These are phyloP conservation scores for Menidia menidia DNA, from an alignment of 2,797 vertebrate species.

Conservation along the genomic window DNA sequence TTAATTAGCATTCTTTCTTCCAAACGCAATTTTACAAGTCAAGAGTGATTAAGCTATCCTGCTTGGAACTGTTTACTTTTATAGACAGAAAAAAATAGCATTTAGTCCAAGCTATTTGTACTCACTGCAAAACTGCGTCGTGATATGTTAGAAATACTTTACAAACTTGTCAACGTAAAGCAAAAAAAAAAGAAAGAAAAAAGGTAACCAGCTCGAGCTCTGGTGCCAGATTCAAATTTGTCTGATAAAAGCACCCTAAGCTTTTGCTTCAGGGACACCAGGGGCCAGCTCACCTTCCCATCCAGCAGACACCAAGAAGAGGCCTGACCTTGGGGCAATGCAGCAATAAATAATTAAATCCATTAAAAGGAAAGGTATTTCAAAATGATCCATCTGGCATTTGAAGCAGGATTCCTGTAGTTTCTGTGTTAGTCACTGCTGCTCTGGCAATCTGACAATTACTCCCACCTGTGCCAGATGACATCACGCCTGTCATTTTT, in stretches of 20 bases:
- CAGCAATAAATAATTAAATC: slow-evolving; percentile 26
- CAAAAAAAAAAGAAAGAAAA: background rate
- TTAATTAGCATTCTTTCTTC: background rate
- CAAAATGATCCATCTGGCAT: background rate
- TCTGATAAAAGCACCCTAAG: slow-evolving; percentile 42
- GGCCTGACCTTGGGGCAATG: slow-evolving; percentile 31
- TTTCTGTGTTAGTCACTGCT: background rate
- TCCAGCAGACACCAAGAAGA: slow-evolving; percentile 36
- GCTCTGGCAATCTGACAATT: slow-evolving; percentile 5
- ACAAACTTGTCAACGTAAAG: background rate
- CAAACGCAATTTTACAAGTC: too few relatives aligned
- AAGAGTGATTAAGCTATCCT: background rate
- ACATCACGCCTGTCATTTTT: background rate
- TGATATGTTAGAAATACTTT: background rate
- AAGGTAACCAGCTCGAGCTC: background rate
- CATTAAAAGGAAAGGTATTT: slow-evolving; percentile 6
- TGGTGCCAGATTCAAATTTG: slow-evolving; percentile 42
- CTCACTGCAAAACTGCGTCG: too few relatives aligned
- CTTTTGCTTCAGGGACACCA: slow-evolving; percentile 49
- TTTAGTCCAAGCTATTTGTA: background rate
- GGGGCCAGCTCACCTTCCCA: slow-evolving; percentile 20
- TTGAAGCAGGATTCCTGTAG: background rate
- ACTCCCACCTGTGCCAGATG: slow-evolving; percentile 22
- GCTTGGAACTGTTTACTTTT: background rate
- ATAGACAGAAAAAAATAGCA: background rate